Evolutionary conservation across 2,113 vertebrate species (phyloP).

Genomic region (Corvus moneduloides): DNA sequence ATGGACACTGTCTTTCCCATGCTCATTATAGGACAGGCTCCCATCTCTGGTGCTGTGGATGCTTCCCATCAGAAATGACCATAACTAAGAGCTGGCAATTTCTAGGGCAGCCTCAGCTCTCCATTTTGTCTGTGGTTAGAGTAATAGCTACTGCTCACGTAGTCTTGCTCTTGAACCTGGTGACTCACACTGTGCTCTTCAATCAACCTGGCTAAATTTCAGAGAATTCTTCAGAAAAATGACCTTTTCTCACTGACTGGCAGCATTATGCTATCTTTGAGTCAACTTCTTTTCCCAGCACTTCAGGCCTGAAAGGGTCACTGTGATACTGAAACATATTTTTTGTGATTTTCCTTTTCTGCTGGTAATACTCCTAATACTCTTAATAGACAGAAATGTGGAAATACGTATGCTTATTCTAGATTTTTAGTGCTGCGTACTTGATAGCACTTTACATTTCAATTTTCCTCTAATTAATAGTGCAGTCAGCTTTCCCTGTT

Average conservation of each 20-base stretch:
- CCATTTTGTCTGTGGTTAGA: neutral
- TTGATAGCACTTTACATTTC: constrained; percentile 15
- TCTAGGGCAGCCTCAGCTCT: neutral
- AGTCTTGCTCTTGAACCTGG: neutral
- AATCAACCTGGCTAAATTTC: neutral
- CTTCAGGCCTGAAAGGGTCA: neutral
- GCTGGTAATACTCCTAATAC: neutral
- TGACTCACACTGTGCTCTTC: neutral
- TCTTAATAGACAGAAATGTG: neutral
- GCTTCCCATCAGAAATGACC: neutral
- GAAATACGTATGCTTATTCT: neutral
- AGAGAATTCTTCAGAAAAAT: neutral
- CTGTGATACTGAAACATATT: neutral
- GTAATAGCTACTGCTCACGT: neutral
- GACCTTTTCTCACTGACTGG: neutral
- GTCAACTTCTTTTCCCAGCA: neutral
- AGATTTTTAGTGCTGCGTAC: neutral
- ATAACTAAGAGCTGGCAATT: neutral
- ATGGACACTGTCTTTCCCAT: neutral
- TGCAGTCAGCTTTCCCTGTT: constrained; percentile 1
- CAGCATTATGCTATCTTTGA: neutral
- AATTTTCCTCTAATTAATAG: constrained; percentile 39
- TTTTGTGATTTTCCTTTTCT: neutral
- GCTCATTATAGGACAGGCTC: neutral
- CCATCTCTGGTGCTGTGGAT: neutral